Conservation (phyloP, 1,140 invertebrate genomes). For the Pogonomyrmex barbatus region DNA sequence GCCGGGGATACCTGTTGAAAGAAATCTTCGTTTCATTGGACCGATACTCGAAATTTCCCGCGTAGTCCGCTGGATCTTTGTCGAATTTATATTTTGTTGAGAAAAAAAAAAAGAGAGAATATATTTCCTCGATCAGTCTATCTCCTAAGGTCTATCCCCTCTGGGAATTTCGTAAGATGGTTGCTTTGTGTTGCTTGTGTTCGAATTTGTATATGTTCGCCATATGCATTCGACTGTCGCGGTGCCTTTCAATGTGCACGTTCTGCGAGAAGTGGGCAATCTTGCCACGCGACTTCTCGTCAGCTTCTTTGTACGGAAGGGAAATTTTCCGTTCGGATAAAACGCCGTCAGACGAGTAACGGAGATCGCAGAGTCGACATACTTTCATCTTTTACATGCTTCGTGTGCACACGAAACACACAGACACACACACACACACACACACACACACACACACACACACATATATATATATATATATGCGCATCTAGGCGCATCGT, state of each 20-base stretch:
- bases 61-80: not conserved
- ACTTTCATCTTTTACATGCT: slow-evolving; percentile 43
- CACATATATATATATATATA: slow-evolving; percentile 8
- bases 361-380: slow-evolving; percentile 50
- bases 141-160: not conserved
- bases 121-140: slow-evolving; percentile 32
- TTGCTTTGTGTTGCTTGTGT: slow-evolving; percentile 7
- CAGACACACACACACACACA: too few relatives aligned
- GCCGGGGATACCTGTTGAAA: slow-evolving; percentile 73
- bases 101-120: not conserved
- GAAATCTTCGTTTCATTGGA: slow-evolving; percentile 36
- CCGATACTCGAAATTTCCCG: slow-evolving; percentile 48
- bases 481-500: slow-evolving; percentile 69
- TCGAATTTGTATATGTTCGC: slow-evolving; percentile 51
- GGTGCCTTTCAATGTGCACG: slow-evolving; percentile 41
- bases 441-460: too few relatives aligned
- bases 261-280: slow-evolving; percentile 56
- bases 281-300: slow-evolving; percentile 54
- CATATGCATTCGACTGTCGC: slow-evolving; percentile 23
- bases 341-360: slow-evolving; percentile 46
- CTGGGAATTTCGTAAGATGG: slow-evolving; percentile 19
- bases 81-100: not conserved
- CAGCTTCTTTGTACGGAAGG: slow-evolving; percentile 42
- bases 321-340: slow-evolving; percentile 60
- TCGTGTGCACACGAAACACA: not conserved